These are phyloP conservation scores for Melanaphis sacchari DNA, from an alignment of 1,140 invertebrate genomes.

Conservation along the genomic window DNA sequence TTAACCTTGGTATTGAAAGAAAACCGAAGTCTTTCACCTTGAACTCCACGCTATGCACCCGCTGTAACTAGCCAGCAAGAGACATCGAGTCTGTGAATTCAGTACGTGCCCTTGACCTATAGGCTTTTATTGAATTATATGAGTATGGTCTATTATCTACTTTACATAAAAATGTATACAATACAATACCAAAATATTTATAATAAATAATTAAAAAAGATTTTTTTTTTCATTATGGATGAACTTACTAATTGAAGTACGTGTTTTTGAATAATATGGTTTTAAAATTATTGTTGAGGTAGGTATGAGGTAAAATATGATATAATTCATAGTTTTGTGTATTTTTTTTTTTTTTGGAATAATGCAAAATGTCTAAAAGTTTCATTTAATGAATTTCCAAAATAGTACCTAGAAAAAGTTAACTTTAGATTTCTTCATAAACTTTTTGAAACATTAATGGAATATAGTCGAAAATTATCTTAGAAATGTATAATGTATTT, in stretches of 20 bases:
- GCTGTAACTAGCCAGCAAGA: background rate
- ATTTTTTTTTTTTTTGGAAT: background rate
- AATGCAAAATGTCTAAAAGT: background rate
- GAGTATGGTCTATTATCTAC: background rate
- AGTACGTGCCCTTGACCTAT: slow-evolving; percentile 8
- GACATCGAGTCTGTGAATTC: background rate
- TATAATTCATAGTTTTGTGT: background rate
- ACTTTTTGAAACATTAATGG: background rate
- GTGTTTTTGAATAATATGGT: background rate
- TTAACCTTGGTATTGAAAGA: slow-evolving; percentile 46
- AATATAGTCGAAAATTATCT: background rate
- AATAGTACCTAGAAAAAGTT: background rate
- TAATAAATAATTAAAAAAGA: too few species aligned
- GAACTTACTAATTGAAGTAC: background rate
- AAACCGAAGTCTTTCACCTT: background rate
- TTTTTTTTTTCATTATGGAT: too few species aligned
- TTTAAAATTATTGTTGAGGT: too few species aligned
- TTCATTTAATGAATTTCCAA: background rate
- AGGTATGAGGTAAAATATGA: too few species aligned
- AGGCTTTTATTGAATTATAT: background rate
- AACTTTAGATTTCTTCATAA: background rate
- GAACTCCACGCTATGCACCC: background rate
- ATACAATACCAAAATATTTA: too few species aligned
- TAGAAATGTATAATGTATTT: background rate
- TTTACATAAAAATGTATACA: background rate